A percentile compares a stretch with the other conserved stretches of the same genome.
These are phyloP conservation scores for Zhengitettix transpicula DNA, from an alignment of 2,888 invertebrate species.

Conservation along the genomic window DNA sequence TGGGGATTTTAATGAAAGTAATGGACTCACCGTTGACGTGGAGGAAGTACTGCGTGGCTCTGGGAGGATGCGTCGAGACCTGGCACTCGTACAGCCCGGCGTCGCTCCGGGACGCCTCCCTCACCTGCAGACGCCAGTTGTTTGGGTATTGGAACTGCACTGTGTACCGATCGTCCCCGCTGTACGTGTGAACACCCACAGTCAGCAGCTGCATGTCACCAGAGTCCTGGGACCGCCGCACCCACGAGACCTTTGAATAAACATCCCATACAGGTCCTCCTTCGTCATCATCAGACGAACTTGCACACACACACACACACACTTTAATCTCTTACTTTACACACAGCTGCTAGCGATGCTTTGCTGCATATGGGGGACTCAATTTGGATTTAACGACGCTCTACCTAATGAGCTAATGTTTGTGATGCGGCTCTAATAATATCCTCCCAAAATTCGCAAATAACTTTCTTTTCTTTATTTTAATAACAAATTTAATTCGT, in stretches of 20 bases:
- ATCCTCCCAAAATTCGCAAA: too few relatives aligned
- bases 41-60: constrained; percentile 32
- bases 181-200: constrained; percentile 47
- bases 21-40: constrained; percentile 29
- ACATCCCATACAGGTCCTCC: too few relatives aligned
- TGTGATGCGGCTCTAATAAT: too few relatives aligned
- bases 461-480: too few relatives aligned
- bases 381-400: too few relatives aligned
- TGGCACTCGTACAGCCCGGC: constrained; percentile 36
- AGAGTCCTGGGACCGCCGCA: constrained; percentile 41
- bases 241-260: constrained; percentile 47
- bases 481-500: too few relatives aligned
- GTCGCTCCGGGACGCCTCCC: constrained; percentile 31
- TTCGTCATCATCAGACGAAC: background rate
- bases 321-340: too few relatives aligned
- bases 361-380: too few relatives aligned
- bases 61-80: constrained; percentile 36
- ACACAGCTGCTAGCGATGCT: too few relatives aligned
- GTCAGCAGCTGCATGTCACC: constrained; percentile 48
- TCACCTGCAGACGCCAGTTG: constrained; percentile 37
- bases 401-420: too few relatives aligned
- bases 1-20: too few relatives aligned
- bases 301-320: background rate
- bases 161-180: constrained; percentile 26
- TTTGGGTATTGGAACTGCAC: constrained; percentile 38